Conservation (phyloP, 2,113 vertebrate species). For the Pica pica region DNA sequence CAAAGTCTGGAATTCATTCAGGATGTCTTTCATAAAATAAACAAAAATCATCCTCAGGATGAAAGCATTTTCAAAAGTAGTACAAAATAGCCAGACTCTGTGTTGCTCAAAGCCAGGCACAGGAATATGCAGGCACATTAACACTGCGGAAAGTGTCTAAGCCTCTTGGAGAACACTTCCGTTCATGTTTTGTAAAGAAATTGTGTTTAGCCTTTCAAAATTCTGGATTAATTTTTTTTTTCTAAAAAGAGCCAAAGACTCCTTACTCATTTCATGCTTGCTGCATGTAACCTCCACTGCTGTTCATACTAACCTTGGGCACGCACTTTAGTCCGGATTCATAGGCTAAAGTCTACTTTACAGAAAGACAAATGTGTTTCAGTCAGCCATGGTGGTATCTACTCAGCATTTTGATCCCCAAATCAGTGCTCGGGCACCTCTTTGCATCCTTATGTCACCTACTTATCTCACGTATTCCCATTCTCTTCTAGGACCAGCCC, state of each 20-base stretch:
- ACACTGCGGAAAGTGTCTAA: fast-evolving
- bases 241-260: background rate
- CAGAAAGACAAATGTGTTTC: background rate
- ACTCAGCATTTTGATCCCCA: background rate
- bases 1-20: background rate
- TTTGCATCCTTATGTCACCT: background rate
- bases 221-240: background rate
- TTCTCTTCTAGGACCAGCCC: background rate
- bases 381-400: background rate
- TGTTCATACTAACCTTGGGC: background rate
- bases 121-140: background rate
- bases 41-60: background rate
- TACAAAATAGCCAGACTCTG: background rate
- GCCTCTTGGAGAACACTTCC: background rate
- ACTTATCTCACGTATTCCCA: background rate
- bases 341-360: background rate
- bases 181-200: background rate
- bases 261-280: fast-evolving
- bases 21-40: background rate
- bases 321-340: background rate
- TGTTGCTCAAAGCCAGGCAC: background rate
- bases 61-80: background rate
- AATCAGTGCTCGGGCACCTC: background rate
- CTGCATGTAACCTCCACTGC: background rate
- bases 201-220: background rate